Percentiles rank a stretch among this genome's conserved stretches.
These are phyloP conservation scores for Xestoiulus laeticollis DNA, from an alignment of 2,888 invertebrate species.

Conservation along the genomic window DNA sequence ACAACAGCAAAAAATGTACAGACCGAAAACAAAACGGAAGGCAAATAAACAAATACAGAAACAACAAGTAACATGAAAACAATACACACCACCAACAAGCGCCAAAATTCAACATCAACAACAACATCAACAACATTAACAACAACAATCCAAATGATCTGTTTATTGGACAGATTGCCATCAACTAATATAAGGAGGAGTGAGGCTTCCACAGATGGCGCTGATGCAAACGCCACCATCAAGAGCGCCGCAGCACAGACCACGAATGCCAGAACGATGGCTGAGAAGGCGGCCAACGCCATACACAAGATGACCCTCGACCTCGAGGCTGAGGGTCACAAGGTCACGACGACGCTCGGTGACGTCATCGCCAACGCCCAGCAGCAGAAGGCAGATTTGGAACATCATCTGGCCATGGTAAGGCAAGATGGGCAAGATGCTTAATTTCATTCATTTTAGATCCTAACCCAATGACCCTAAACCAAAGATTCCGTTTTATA, in stretches of 20 bases:
- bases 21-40: too few species aligned
- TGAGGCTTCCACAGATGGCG: neutral
- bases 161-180: neutral
- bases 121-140: too few species aligned
- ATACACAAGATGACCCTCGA: neutral
- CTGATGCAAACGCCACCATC: constrained; percentile 6
- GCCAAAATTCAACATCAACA: too few species aligned
- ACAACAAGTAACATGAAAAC: too few species aligned
- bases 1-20: too few species aligned
- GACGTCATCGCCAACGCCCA: neutral
- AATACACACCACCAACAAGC: too few species aligned
- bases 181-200: neutral
- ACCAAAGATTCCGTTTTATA: too few species aligned
- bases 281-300: neutral
- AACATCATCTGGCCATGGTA: constrained; percentile 45
- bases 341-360: neutral
- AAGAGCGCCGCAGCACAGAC: constrained; percentile 11
- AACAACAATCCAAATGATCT: too few species aligned
- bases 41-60: too few species aligned
- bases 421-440: neutral
- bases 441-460: too few species aligned
- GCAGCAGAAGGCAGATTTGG: constrained; percentile 39
- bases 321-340: neutral
- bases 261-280: neutral
- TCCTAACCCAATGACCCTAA: too few species aligned